A percentile compares a stretch with the other conserved stretches of the same genome.
phyloP scores from a whole-genome alignment of 2,797 vertebrate genomes.

The Schizothorax lantsangensis region DNA sequence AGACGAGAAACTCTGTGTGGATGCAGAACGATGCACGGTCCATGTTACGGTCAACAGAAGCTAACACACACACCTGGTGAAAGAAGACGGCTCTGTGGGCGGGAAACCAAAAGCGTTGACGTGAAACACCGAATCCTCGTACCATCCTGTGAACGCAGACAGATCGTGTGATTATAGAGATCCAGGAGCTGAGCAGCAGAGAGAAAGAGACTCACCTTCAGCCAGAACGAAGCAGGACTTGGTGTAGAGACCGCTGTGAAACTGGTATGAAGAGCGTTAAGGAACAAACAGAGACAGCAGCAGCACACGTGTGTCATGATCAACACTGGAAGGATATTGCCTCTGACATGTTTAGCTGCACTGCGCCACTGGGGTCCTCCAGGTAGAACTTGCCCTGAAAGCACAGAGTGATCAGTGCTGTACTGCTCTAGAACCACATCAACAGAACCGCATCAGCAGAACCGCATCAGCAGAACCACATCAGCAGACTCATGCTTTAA shows the following conservation, averaged over 20 bases:
- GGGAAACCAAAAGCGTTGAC: conserved; percentile 96
- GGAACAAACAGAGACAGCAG: conserved; percentile 57
- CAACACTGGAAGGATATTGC: conserved; percentile 90
- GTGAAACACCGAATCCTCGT: conserved; percentile 83
- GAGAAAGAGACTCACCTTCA: conserved; percentile 85
- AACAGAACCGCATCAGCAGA: no score
- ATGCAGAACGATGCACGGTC: no score
- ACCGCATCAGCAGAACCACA: no score
- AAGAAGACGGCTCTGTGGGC: conserved; percentile 86
- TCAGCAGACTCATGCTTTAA: background rate
- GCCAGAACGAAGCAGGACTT: conserved; percentile 95
- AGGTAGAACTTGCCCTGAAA: conserved; percentile 91
- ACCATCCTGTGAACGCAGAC: conserved; percentile 82
- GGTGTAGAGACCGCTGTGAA: conserved; percentile 96
- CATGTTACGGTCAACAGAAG: no score
- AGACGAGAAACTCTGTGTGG: background rate
- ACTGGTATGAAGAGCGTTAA: conserved; percentile 87
- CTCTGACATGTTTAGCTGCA: conserved; percentile 92
- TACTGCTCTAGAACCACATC: no score
- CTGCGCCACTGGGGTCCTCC: conserved; percentile 92
- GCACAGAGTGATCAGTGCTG: background rate
- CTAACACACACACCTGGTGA: conserved; percentile 83
- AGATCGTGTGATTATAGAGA: background rate
- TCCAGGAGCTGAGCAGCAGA: background rate
- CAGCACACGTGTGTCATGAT: background rate